Base-by-base conservation (phyloP, 2,797 vertebrate species). In the Otolemur crassicaudatus region DNA sequence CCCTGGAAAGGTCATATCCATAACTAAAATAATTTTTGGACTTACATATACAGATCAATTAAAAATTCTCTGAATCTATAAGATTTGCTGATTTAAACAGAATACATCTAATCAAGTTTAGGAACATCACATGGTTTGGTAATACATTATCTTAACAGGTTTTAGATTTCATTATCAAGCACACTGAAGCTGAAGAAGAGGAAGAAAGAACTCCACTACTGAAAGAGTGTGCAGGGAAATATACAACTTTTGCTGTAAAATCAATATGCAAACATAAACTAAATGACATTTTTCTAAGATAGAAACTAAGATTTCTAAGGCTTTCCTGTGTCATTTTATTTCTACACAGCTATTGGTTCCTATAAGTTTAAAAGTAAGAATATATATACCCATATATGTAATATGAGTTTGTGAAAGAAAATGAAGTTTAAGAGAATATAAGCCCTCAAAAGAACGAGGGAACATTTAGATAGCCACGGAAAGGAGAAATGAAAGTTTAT, bases 81-180 rank as follows among this genome's bases (percentile, higher is more conserved):
- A 43, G 7, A 92, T 69, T 81, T 87, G 77, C 65, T 76, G 61
- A 95, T 80, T 82, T 70, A 79, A n/a, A 80, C 34, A 88, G 20
- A 86, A 95, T 94, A 10, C 82, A 94, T 73, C 46, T 89, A 85
- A 86, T 75, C 58, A 79, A 80, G 27, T 83, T 92, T 82, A 76
- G 29, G 27, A 90, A 73, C 49, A 90, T 43, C 29, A 58, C 22
- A 94, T 69, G 7, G 14, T 69, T 94, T 94, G 16, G 31, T 82
- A 83, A 75, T 63, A 79, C 11, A 86, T 56, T 75, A n/a, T 19
- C 37, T 89, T 82, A 79, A 85, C 92, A 95, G 80, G 91, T 89
- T 91, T 91, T 85, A 96, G 8, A 77, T 87, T 88, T 89, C 94
- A 93, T 81, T 80, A 69, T 60, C 46, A 83, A 95, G 53, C 31